Conservation (phyloP, 2,888 invertebrate species). For the Allygus modestus region DNA sequence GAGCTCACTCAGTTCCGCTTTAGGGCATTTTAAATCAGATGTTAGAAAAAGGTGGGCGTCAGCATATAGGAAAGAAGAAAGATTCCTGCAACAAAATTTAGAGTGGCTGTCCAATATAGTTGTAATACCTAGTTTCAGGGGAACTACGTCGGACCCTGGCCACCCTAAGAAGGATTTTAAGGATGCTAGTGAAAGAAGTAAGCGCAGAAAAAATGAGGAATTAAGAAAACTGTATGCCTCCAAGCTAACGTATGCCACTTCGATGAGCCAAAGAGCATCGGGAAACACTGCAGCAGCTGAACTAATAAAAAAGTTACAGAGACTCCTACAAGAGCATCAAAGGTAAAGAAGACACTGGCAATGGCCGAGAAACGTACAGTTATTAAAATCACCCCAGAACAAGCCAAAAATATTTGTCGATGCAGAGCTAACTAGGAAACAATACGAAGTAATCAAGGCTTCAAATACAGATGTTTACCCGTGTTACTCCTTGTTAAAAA, state of each 20-base stretch:
- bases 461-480: neutral
- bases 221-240: neutral
- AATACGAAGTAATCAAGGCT: neutral
- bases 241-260: conserved; percentile 15
- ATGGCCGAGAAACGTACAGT: neutral
- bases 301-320: conserved; percentile 33
- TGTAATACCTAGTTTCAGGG: neutral
- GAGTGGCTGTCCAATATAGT: neutral
- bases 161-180: neutral
- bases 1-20: neutral
- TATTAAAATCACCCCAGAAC: neutral
- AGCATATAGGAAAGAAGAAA: neutral
- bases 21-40: neutral
- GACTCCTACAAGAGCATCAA: conserved; percentile 12
- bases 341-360: neutral
- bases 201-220: neutral
- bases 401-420: neutral
- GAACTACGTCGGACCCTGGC: neutral
- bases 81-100: neutral
- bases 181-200: neutral
- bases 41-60: neutral
- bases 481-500: neutral
- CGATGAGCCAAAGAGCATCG: conserved; percentile 38
- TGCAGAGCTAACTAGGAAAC: neutral
- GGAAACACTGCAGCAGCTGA: neutral